Evolutionary conservation across 1,140 invertebrate genomes (phyloP).

Genomic region (Tigriopus japonicus): DNA sequence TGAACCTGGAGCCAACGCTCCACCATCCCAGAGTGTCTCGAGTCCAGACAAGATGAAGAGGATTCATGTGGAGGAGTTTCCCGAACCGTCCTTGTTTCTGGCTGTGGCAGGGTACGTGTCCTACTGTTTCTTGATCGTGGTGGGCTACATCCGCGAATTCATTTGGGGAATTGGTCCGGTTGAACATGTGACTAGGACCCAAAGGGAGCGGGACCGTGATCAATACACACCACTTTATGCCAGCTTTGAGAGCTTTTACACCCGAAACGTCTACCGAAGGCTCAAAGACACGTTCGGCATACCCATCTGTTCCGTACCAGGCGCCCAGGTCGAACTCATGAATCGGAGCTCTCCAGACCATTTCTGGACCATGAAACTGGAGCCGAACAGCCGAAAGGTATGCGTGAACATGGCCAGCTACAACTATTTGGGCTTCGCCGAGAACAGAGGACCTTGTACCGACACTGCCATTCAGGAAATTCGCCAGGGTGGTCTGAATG

Average conservation of each 20-base stretch:
- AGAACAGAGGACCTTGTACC: conserved; percentile 50
- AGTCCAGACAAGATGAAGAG: too few relatives aligned
- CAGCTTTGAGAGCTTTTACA: conserved; percentile 84
- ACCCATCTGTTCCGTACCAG: conserved; percentile 78
- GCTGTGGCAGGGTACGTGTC: neutral
- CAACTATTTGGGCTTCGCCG: conserved; percentile 78
- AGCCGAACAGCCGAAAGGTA: conserved; percentile 35
- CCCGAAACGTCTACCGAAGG: conserved; percentile 73
- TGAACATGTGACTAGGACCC: neutral
- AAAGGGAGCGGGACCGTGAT: conserved; percentile 24
- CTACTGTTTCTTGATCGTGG: conserved; percentile 3
- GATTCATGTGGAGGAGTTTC: neutral
- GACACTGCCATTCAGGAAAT: conserved; percentile 42
- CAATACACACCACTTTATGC: conserved; percentile 79
- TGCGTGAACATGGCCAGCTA: conserved; percentile 80
- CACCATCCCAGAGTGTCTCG: too few relatives aligned
- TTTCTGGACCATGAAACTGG: conserved; percentile 67
- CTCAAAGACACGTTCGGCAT: conserved; percentile 84
- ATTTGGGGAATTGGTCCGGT: neutral
- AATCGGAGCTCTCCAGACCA: conserved; percentile 64
- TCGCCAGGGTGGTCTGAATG: conserved; percentile 45
- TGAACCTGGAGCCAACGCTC: too few relatives aligned
- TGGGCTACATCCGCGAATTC: neutral
- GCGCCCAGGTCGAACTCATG: conserved; percentile 64
- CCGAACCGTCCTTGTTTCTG: neutral